phyloP scores from a whole-genome alignment of 2,888 invertebrate genomes.

The Chaitophorus viminalis region DNA sequence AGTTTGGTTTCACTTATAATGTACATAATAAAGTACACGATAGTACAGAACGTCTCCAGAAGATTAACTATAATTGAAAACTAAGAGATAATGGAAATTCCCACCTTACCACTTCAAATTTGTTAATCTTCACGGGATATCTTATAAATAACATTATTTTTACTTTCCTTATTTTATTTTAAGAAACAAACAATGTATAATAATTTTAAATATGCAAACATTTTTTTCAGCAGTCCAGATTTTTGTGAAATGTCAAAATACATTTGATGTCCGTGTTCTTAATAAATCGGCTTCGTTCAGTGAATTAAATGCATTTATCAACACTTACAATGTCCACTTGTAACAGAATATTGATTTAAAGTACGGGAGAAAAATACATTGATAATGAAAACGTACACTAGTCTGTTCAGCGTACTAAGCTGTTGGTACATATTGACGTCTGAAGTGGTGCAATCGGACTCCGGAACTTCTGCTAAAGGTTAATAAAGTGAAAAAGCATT shows the following conservation, averaged over 20 bases:
- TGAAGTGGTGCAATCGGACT: conserved; percentile 24
- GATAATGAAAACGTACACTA: conserved; percentile 45
- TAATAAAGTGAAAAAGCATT: conserved; percentile 30
- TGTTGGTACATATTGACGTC: conserved; percentile 48
- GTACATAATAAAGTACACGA: background rate
- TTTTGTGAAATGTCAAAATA: conserved; percentile 4
- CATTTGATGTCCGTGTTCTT: background rate
- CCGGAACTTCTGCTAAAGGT: conserved; percentile 52
- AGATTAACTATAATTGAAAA: background rate
- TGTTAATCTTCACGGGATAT: background rate
- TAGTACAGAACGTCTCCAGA: background rate
- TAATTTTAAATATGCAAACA: background rate
- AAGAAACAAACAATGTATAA: background rate
- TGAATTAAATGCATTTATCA: conserved; percentile 18
- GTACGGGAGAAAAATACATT: background rate
- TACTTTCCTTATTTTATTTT: background rate
- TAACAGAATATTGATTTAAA: conserved; percentile 3
- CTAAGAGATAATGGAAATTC: background rate
- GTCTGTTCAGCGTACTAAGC: conserved; percentile 25
- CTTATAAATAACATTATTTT: background rate
- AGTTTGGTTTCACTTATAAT: background rate
- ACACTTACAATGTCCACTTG: background rate
- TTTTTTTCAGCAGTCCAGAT: conserved; percentile 33
- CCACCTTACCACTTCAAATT: background rate
- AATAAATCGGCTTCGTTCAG: background rate